Evolutionary conservation across 2,888 invertebrate genomes (phyloP), one percentile per base, ranked within the genome.

Genomic region (Ecdyonurus torrentis): DNA sequence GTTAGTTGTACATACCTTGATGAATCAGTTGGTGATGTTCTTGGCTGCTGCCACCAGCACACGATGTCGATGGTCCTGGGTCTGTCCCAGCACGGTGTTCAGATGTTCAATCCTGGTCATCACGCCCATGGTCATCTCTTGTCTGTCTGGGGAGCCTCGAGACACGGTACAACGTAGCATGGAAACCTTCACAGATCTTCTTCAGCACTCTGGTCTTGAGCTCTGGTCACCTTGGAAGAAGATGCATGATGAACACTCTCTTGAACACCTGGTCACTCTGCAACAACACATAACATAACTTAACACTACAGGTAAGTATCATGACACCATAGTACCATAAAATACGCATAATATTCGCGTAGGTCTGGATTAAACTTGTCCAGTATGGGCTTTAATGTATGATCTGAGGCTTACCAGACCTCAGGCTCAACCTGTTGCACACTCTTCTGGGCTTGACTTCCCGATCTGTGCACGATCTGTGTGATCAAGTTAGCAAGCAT

Each of bases 1-100:
- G n/a, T 98, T 98, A 74, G 98, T 97, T 79, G 99, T 98, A 70
- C 95, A 87, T n/a, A n/a, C n/a, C 79, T 99, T 98, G 66, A 96
- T 89, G 77, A 94, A 92, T 98, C 99, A 99, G 75, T 93, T 94
- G 77, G 95, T 95, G 64, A 99, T 91, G 77, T 97, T 97, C 76
- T 98, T 97, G 0, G 98, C 96, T 0, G 98, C 98, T 0, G 98
- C 96, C 0, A 98, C 92, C 20, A 99, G 79, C 5, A 99, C 96
- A 25, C 98, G 85, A 77, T 97, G 97, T 64, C 98, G 85, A 78
- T 99, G 99, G 76, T 99, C 98, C 75, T 95, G 94, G 1, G 98
- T 98, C 78, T 98, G 96, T 0, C 92, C 91, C 67, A 99, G 79
- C n/a, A 89, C 89, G 68, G 92, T 92, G 73, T 92, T 93, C 64